phyloP scores from a whole-genome alignment of 2,113 vertebrate species.

The Hydrochoerus hydrochaeris region DNA sequence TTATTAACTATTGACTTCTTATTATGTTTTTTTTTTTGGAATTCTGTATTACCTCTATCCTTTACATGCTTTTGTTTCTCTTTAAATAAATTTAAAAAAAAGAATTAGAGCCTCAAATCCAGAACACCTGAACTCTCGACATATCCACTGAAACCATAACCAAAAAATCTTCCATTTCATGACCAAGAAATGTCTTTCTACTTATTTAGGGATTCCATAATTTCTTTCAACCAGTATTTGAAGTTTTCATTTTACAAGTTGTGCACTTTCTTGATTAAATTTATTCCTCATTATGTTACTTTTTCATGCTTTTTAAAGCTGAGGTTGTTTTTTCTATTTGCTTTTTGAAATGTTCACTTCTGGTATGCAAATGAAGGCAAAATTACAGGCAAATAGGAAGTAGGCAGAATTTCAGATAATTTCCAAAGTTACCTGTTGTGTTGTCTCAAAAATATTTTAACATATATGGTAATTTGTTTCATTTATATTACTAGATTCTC shows the following conservation, averaged over 20 bases:
- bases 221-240: neutral
- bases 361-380: neutral
- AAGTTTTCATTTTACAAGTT: neutral
- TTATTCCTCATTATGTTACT: neutral
- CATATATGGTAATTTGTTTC: neutral
- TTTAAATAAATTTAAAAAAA: too few species aligned
- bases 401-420: neutral
- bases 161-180: neutral
- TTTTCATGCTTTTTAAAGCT: neutral
- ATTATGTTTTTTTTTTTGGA: too few species aligned
- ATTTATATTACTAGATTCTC: neutral
- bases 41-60: too few species aligned
- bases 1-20: too few species aligned
- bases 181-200: neutral
- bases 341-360: constrained; percentile 39
- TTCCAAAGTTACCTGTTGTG: neutral
- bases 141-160: neutral
- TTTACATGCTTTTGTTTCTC: too few species aligned
- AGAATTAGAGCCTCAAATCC: too few species aligned
- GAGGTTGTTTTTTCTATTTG: constrained; percentile 19
- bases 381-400: neutral
- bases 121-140: neutral
- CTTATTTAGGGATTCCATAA: constrained; percentile 6
- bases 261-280: neutral
- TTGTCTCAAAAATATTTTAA: neutral